Base-by-base conservation (phyloP, 2,113 vertebrate genomes). In the Ptychochromis oligacanthus region DNA sequence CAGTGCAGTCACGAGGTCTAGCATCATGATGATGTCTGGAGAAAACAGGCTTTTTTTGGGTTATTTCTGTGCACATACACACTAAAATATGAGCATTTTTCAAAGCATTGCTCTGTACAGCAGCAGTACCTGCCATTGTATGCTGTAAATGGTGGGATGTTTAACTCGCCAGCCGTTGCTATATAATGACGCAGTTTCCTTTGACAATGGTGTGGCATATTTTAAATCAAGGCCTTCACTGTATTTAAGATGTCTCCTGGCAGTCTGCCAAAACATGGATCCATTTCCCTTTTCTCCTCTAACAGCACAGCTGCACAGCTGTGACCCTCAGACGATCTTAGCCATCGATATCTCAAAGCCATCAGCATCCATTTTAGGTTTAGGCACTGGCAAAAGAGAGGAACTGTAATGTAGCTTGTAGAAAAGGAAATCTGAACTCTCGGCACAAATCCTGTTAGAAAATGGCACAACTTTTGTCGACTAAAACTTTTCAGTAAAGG, bases 331-430 rank as follows among this genome's bases (percentile, higher is more conserved):
- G 90, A 90, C 64, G 78, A 87, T 87, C 80, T 74, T 88, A 86
- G 90, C 82, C 86, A 88, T 90, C 77, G 85, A 89, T 87, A 87
- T 76, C 77, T 88, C 84, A 76, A 90, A 91, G 62, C 86, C 82
- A 88, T 87, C 89, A 90, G 91, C 95, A 75, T 95, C 95, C 95
- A 96, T 96, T 94, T 96, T 96, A 94, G 90, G 87, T 90, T 86
- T 46, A 89, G 84, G 67, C 67, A 34, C 46, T 72, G 46, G 28
- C 74, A 54, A 84, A 91, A 84, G 81, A 87, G 70, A 84, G 65
- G 74, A 76, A 57, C 43, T 77, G 38, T 62, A 76, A 24, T 64
- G 59, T 34, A 88, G 67, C 78, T 79, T 20, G n/a, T 54, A 59
- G 79, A 77, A 77, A 74, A 77, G 55, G 57, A 36, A 84, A 56